Percentiles rank a stretch among this genome's conserved stretches.
Conservation (phyloP, 37 sponge, comb jelly and placozoan species). For the Beroe forskalii region DNA sequence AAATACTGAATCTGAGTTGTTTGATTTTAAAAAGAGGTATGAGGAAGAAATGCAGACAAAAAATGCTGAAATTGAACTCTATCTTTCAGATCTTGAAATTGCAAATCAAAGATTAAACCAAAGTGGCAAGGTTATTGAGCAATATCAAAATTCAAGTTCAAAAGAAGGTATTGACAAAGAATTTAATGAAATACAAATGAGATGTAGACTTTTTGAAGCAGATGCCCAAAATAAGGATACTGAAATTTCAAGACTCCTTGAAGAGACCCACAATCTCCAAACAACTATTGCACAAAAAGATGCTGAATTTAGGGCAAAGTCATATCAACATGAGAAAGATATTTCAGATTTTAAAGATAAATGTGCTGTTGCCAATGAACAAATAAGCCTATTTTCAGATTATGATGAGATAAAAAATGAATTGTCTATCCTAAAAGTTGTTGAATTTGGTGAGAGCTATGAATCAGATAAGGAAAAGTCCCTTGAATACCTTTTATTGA, state of each 20-base stretch:
- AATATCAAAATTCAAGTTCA: background rate
- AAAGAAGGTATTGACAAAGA: constrained; percentile 35
- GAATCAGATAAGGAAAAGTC: constrained; percentile 58
- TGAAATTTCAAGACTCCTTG: constrained; percentile 28
- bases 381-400: constrained; percentile 74
- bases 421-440: constrained; percentile 65
- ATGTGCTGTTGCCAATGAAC: background rate
- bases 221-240: constrained; percentile 47
- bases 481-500: constrained; percentile 66
- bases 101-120: constrained; percentile 34
- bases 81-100: constrained; percentile 47
- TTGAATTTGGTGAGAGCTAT: constrained; percentile 61
- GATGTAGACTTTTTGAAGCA: background rate
- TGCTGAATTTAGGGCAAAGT: constrained; percentile 6
- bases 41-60: constrained; percentile 73
- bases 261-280: constrained; percentile 62
- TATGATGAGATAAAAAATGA: constrained; percentile 93
- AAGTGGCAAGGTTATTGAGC: constrained; percentile 38
- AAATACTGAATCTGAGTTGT: constrained; percentile 81
- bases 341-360: background rate
- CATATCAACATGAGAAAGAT: constrained; percentile 16
- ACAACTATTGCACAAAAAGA: constrained; percentile 44
- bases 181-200: constrained; percentile 35
- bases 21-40: constrained; percentile 90
- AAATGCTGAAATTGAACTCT: constrained; percentile 53